These are phyloP conservation scores for Mythimna vitellina DNA, from an alignment of 2,888 invertebrate species.

Conservation along the genomic window DNA sequence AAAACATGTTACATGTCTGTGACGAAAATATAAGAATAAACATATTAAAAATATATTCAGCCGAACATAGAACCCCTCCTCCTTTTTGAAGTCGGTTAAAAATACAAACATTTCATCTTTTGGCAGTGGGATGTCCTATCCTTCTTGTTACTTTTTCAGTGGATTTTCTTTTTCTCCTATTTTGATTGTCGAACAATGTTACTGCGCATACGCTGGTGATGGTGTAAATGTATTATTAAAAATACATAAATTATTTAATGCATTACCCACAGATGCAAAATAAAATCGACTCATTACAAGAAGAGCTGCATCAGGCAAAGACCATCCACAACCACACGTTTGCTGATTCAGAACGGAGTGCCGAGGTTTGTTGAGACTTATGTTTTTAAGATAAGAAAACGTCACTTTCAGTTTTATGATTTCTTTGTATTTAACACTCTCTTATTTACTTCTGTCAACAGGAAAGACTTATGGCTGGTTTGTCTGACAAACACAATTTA, in stretches of 20 bases:
- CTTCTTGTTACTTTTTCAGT: constrained; percentile 6
- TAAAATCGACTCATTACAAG: constrained; percentile 87
- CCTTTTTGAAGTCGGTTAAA: no score
- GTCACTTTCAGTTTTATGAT: not conserved
- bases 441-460: constrained; percentile 66
- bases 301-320: constrained; percentile 81
- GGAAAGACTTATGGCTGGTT: constrained; percentile 87
- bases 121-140: constrained; percentile 18
- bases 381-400: not conserved
- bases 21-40: not conserved
- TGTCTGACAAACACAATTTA: constrained; percentile 82
- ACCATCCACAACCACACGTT: constrained; percentile 80
- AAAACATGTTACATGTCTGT: not conserved
- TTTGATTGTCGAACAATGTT: constrained; percentile 57
- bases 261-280: constrained; percentile 84
- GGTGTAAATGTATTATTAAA: constrained; percentile 54
- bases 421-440: not conserved
- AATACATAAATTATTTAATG: constrained; percentile 43
- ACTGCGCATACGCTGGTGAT: constrained; percentile 66
- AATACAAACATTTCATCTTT: constrained; percentile 4
- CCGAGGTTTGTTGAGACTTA: constrained; percentile 75
- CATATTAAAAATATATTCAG: not conserved
- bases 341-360: constrained; percentile 81
- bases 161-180: constrained; percentile 34
- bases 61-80: no score